Percentiles rank a stretch among this genome's conserved stretches.
Conservation (phyloP, 2,888 invertebrate genomes). For the Doris montereyensis region DNA sequence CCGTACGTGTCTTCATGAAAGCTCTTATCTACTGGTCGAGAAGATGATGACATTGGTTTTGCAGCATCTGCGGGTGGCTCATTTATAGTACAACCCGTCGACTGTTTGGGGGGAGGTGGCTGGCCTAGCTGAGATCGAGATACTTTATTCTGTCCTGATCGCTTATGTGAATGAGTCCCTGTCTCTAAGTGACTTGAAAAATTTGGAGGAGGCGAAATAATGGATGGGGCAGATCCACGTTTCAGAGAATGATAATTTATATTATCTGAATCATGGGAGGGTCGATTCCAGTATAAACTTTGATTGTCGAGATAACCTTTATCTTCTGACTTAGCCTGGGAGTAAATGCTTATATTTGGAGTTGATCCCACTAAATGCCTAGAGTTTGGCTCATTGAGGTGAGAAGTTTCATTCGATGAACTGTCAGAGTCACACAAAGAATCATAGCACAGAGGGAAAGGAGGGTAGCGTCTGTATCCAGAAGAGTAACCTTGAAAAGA, state of each 20-base stretch:
- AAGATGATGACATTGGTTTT: not conserved
- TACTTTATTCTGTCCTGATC: conserved; percentile 1
- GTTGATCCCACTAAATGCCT: conserved; percentile 33
- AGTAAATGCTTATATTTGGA: conserved; percentile 29
- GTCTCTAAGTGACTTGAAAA: not conserved
- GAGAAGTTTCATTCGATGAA: conserved; percentile 12
- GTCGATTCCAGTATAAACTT: conserved; percentile 33
- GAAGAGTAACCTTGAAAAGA: too few relatives aligned
- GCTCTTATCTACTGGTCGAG: conserved; percentile 54
- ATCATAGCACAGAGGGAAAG: too few relatives aligned
- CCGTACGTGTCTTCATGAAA: conserved; percentile 70
- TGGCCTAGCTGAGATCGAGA: conserved; percentile 33
- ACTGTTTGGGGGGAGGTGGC: conserved; percentile 15
- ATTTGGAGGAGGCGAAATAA: conserved; percentile 29
- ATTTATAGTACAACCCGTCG: too few relatives aligned
- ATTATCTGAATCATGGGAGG: conserved; percentile 32
- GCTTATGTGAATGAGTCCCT: not conserved
- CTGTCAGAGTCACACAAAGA: too few relatives aligned
- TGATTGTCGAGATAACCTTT: conserved; percentile 7
- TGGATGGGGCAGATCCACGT: conserved; percentile 39
- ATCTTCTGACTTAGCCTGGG: conserved; percentile 1
- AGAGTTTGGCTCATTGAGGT: not conserved
- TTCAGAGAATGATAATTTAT: conserved; percentile 34
- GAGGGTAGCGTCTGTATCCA: too few relatives aligned
- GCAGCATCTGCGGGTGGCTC: not conserved